phyloP scores from a whole-genome alignment of 2,888 invertebrate species.

The Diadegma fenestrale region DNA sequence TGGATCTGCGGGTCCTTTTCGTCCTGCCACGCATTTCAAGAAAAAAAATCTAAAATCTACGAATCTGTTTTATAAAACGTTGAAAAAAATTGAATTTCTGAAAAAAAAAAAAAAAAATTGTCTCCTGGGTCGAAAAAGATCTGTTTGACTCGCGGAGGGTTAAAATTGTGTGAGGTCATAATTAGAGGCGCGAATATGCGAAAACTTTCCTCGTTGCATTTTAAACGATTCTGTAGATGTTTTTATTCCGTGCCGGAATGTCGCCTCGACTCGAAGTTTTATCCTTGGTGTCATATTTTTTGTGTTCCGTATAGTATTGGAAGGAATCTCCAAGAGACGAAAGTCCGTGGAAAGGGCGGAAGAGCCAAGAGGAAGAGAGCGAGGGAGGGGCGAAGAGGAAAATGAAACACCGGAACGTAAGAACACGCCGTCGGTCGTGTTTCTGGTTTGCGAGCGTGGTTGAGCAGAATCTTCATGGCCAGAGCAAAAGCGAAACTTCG shows the following conservation, averaged over 20 bases:
- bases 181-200: not conserved
- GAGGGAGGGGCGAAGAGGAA: slow-evolving; percentile 2
- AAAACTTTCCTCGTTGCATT: not conserved
- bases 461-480: slow-evolving; percentile 32
- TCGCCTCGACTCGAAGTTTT: not conserved
- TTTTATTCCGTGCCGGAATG: not conserved
- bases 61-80: no score
- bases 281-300: not conserved
- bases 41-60: no score
- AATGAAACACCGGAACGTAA: slow-evolving; percentile 42
- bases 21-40: no score
- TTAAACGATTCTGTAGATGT: not conserved
- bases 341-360: not conserved
- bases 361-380: slow-evolving; percentile 4
- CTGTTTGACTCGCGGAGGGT: no score
- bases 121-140: no score
- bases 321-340: not conserved
- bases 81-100: no score
- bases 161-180: not conserved
- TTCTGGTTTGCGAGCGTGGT: slow-evolving; percentile 48
- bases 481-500: slow-evolving; percentile 58
- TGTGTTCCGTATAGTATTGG: no score
- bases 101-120: no score
- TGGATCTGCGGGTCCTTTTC: no score
- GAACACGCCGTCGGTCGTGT: slow-evolving; percentile 48